A percentile compares a stretch with the other conserved stretches of the same genome.
phyloP scores from a whole-genome alignment of 2,888 invertebrate genomes.

The Cataglyphis albicans region DNA sequence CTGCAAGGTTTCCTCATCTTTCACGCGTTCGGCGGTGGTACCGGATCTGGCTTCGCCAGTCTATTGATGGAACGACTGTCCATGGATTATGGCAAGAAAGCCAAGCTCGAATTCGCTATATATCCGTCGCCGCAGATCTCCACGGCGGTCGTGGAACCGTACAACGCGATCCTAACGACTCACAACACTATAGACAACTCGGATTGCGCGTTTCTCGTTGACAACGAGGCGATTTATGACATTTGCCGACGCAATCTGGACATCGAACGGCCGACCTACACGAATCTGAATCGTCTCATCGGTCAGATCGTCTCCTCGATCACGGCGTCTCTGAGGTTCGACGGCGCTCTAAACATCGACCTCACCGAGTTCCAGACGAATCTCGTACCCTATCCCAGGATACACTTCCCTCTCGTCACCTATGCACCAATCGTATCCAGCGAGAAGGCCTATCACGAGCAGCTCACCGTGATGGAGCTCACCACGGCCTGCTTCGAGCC shows the following conservation, averaged over 20 bases:
- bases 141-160: conserved; percentile 94
- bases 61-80: conserved; percentile 89
- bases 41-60: conserved; percentile 90
- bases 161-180: conserved; percentile 97
- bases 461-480: conserved; percentile 87
- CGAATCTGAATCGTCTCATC: conserved; percentile 90
- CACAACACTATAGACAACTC: conserved; percentile 93
- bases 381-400: conserved; percentile 89
- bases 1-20: conserved; percentile 89
- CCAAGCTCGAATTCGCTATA: conserved; percentile 89
- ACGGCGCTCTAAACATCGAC: conserved; percentile 89
- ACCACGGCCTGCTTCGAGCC: conserved; percentile 88
- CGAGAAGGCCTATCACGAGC: conserved; percentile 87
- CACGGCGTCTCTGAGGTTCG: conserved; percentile 88
- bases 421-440: conserved; percentile 86
- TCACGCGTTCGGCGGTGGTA: conserved; percentile 89
- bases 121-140: conserved; percentile 92
- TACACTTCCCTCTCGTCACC: conserved; percentile 88
- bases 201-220: conserved; percentile 89
- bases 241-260: conserved; percentile 88
- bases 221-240: conserved; percentile 87
- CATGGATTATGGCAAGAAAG: conserved; percentile 90
- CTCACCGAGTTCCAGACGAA: conserved; percentile 89
- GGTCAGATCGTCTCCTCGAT: conserved; percentile 89
- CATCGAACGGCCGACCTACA: conserved; percentile 90